Evolutionary conservation across 92 coral and sea anemone genomes (phyloP).

Genomic region (Ricordea florida): DNA sequence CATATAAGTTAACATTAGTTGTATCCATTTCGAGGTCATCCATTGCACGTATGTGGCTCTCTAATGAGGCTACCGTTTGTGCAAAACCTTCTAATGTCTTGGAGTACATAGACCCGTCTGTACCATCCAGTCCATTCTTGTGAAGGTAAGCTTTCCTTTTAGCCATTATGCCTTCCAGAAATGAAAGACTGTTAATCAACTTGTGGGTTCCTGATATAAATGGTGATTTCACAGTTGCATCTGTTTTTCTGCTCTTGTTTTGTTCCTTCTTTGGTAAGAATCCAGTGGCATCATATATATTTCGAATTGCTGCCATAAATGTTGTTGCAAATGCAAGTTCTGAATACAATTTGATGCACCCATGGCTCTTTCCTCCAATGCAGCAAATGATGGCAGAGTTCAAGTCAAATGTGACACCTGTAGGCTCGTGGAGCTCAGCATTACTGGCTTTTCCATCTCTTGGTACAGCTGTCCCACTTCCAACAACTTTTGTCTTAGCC

Average conservation of each 20-base stretch:
- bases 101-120: constrained; percentile 35
- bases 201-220: constrained; percentile 30
- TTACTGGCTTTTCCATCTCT: constrained; percentile 41
- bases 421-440: constrained; percentile 59
- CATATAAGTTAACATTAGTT: constrained; percentile 41
- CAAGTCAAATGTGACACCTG: constrained; percentile 40
- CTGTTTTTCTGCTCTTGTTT: constrained; percentile 7
- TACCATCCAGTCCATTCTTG: constrained; percentile 2
- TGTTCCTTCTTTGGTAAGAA: constrained; percentile 65
- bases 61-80: constrained; percentile 20
- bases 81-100: constrained; percentile 45
- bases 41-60: constrained; percentile 21
- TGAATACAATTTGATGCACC: constrained; percentile 54
- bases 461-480: constrained; percentile 36
- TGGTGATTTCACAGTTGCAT: constrained; percentile 7
- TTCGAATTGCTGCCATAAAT: constrained; percentile 35
- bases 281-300: constrained; percentile 47
- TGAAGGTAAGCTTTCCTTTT: constrained; percentile 16
- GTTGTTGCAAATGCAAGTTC: constrained; percentile 40
- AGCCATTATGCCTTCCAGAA: constrained; percentile 9
- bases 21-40: not conserved
- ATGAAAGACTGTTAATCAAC: constrained; percentile 37
- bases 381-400: constrained; percentile 46
- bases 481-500: constrained; percentile 7
- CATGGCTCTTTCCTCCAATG: constrained; percentile 50